These are phyloP conservation scores for Drosophila paranaensis DNA, from an alignment of 2,888 invertebrate species.

Conservation along the genomic window DNA sequence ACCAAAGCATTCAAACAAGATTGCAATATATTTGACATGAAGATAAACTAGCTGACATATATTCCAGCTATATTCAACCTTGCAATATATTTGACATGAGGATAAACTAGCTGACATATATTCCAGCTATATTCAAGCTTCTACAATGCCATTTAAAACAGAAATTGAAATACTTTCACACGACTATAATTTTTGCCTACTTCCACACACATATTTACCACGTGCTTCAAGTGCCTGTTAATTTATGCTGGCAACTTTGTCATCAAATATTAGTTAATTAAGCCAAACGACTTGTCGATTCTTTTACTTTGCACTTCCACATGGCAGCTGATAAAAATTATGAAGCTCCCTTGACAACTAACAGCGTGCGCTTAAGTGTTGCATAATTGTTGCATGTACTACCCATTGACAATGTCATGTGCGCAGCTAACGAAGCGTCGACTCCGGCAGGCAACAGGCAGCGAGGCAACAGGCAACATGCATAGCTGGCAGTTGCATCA, in stretches of 20 bases:
- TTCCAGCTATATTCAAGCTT: neutral
- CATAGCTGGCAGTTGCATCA: conserved; percentile 35
- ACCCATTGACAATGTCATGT: conserved; percentile 56
- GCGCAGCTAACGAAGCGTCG: conserved; percentile 64
- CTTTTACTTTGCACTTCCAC: conserved; percentile 5
- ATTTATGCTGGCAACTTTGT: neutral
- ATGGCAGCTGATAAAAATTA: conserved; percentile 10
- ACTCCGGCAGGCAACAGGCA: conserved; percentile 12
- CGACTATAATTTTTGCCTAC: neutral
- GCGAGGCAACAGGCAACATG: conserved; percentile 3
- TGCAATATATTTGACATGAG: neutral
- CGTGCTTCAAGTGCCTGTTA: neutral
- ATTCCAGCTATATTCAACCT: neutral
- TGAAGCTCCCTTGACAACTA: conserved; percentile 21
- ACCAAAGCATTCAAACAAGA: neutral
- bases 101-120: neutral
- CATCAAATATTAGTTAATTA: conserved; percentile 4
- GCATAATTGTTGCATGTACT: conserved; percentile 63
- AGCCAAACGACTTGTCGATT: conserved; percentile 9
- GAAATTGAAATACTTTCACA: neutral
- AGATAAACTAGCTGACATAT: neutral
- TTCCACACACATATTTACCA: neutral
- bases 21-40: neutral
- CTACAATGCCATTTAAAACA: neutral
- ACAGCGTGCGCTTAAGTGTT: conserved; percentile 54